Evolutionary conservation across 2,797 vertebrate species (phyloP).

Genomic region (Galagoides demidoff): DNA sequence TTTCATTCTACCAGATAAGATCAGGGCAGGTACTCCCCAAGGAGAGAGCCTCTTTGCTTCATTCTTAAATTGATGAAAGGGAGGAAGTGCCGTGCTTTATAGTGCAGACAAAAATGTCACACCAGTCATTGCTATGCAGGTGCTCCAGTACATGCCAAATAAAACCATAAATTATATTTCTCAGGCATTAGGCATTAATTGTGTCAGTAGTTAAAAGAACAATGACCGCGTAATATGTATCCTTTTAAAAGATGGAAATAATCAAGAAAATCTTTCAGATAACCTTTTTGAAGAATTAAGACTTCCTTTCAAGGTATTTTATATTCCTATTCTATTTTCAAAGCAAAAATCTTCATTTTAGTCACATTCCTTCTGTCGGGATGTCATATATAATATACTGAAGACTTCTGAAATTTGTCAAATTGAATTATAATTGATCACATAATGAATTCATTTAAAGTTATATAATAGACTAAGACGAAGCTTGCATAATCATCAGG

Average conservation of each 20-base stretch:
- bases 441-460: conserved; percentile 59
- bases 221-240: conserved; percentile 43
- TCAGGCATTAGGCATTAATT: conserved; percentile 63
- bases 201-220: conserved; percentile 63
- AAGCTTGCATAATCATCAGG: background rate
- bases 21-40: conserved; percentile 65
- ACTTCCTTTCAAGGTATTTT: conserved; percentile 53
- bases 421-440: conserved; percentile 51
- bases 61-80: conserved; percentile 65
- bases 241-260: conserved; percentile 68
- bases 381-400: background rate
- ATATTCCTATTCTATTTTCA: background rate
- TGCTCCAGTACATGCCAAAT: conserved; percentile 62
- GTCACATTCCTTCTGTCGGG: conserved; percentile 17
- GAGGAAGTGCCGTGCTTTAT: conserved; percentile 62
- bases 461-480: conserved; percentile 25
- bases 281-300: conserved; percentile 69
- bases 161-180: conserved; percentile 68
- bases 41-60: conserved; percentile 39
- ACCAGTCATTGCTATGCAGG: conserved; percentile 70
- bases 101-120: conserved; percentile 56
- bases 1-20: conserved; percentile 74
- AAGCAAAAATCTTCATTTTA: conserved; percentile 59
- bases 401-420: conserved; percentile 35
- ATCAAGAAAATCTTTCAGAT: conserved; percentile 70